Conservation (phyloP, 2,888 invertebrate genomes). For the Rambutsinella grinnellia region DNA sequence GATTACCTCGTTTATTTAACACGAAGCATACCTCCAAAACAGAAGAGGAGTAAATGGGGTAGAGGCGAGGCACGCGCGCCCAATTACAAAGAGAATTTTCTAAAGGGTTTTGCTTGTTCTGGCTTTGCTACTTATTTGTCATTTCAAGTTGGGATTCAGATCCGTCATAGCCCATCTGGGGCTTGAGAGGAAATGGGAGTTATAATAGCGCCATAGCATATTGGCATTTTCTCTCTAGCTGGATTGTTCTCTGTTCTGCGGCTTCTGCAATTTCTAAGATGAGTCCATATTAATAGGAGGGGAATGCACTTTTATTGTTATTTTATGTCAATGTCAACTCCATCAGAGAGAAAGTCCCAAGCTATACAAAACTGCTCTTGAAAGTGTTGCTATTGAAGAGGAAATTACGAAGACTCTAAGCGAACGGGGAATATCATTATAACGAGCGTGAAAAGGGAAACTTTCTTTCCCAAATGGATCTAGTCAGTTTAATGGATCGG, state of each 20-base stretch:
- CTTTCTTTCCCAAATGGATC: background rate
- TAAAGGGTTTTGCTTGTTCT: no score
- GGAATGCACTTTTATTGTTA: constrained; percentile 43
- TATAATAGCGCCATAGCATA: background rate
- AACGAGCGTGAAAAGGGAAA: no score
- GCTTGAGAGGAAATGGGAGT: no score
- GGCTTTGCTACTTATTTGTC: no score
- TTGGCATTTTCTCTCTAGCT: background rate
- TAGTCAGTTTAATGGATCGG: constrained; percentile 40
- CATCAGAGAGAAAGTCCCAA: background rate
- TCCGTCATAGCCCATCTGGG: no score
- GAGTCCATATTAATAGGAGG: background rate
- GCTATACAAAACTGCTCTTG: constrained; percentile 8
- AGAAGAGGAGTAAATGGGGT: background rate
- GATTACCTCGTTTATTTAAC: no score
- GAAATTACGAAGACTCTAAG: no score
- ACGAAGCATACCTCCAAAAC: no score
- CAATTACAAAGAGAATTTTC: no score
- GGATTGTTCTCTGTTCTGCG: background rate
- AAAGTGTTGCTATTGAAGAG: constrained; percentile 1
- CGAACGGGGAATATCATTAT: no score
- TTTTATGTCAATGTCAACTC: constrained; percentile 49
- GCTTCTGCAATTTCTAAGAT: background rate
- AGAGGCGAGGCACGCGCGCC: background rate
- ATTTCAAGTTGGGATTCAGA: background rate